Evolutionary conservation across 2,888 invertebrate genomes (phyloP), one percentile per base, ranked within the genome.

Genomic region (Sussaba pulchella): DNA sequence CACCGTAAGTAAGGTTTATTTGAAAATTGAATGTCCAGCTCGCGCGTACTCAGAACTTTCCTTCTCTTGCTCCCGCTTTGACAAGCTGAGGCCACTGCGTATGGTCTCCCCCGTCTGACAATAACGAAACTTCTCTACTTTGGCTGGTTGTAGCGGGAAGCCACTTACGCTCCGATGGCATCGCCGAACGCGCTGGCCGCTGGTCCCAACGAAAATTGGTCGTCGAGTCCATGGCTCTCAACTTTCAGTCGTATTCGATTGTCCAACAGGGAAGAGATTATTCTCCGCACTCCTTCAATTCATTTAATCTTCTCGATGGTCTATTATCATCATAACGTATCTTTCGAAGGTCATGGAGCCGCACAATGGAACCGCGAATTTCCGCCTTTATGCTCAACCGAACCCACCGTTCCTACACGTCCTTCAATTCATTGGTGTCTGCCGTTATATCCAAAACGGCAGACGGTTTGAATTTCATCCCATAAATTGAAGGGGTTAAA

Each of bases 311-410:
- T 14, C 14, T 47, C 64, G 10, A 26, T 31, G 17, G 9, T 26
- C 64, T 31, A 14, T 64, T 31, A 57, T 57, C 9, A 64, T 31
- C 14, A 45, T 26, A 45, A 64, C 64, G 64, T 17, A 64, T 64
- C 31, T 26, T 9, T 43, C 8, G 64, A 26, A 6, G 43, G 47
- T 3, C 17, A 17, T 10, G 17, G 0, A 47, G 1, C 24, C 64
- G 24, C 14, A 64, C 64, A 64, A 64, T 64, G 45, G 64, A 26
- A 64, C 64, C 64, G 31, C 45, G 64, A 47, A 64, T 64, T 64
- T 64, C 43, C 64, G 26, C 47, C 17, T 41, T 26, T 31, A 57
- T 17, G 31, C 17, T 36, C 57, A 36, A 31, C 14, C 57, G 31
- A 57, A 31, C 26, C 26, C 31, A 31, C 9, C 31, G 8, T 31